Conservation (phyloP, 64 coral and sea anemone species). For the Porites lutea region DNA sequence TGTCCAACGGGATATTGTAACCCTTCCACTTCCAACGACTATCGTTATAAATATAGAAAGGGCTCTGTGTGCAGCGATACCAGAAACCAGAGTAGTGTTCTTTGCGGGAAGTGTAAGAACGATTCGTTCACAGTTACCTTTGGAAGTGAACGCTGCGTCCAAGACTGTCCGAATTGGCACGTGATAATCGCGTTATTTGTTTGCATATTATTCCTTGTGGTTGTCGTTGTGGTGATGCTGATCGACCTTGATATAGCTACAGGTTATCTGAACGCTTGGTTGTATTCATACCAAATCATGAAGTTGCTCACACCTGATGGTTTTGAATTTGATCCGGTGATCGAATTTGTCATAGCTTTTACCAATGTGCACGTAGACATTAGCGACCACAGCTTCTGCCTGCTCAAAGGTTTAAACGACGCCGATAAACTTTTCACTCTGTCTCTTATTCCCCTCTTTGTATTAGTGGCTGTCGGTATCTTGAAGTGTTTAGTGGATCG, state of each 20-base stretch:
- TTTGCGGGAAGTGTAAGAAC: slow-evolving; percentile 73
- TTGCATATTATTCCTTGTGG: background rate
- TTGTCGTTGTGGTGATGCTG: slow-evolving; percentile 52
- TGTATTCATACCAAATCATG: slow-evolving; percentile 87
- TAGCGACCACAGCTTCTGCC: slow-evolving; percentile 1
- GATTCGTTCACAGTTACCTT: slow-evolving; percentile 50
- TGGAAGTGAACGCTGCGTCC: slow-evolving; percentile 59
- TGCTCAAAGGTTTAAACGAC: slow-evolving; percentile 62
- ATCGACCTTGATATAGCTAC: slow-evolving; percentile 70
- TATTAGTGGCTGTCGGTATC: background rate
- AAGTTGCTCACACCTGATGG: slow-evolving; percentile 46
- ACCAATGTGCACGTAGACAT: slow-evolving; percentile 37
- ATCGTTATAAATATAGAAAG: slow-evolving; percentile 34
- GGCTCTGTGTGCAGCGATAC: slow-evolving; percentile 53
- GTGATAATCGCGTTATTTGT: slow-evolving; percentile 7
- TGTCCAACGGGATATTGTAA: slow-evolving; percentile 81
- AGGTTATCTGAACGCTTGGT: slow-evolving; percentile 76
- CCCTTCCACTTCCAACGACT: background rate
- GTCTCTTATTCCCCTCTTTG: slow-evolving; percentile 45
- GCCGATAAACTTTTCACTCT: slow-evolving; percentile 65
- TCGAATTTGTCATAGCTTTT: slow-evolving; percentile 57
- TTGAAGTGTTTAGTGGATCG: slow-evolving; percentile 8
- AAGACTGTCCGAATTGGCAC: slow-evolving; percentile 5
- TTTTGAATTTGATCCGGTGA: slow-evolving; percentile 48
- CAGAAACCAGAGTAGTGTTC: slow-evolving; percentile 30